Conservation (phyloP, 2,113 vertebrate genomes). For the Plotosus lineatus region DNA sequence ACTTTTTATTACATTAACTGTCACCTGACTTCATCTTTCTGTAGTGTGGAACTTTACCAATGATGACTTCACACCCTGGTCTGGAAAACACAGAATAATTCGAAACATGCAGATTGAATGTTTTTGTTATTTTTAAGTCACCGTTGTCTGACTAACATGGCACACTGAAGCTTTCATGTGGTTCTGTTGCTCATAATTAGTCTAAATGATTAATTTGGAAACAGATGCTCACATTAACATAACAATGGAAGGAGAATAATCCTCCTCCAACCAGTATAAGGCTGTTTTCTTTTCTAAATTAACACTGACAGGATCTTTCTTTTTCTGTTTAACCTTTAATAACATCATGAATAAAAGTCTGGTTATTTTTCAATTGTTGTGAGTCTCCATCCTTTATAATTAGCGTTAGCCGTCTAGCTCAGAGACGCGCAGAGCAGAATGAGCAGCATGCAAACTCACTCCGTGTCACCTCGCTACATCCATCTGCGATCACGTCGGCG, state of each 20-base stretch:
- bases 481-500: not conserved
- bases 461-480: not conserved
- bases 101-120: not conserved
- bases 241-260: not conserved
- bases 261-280: not conserved
- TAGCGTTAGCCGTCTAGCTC: no score
- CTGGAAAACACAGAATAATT: not conserved
- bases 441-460: not conserved
- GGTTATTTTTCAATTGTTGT: no score
- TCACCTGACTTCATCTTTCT: not conserved
- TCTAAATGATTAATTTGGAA: conserved; percentile 1
- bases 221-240: not conserved
- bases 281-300: not conserved
- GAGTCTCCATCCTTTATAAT: no score
- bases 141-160: not conserved
- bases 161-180: not conserved
- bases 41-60: no score
- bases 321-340: not conserved
- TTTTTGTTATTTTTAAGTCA: not conserved
- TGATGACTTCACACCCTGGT: no score
- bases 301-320: not conserved
- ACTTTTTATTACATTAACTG: not conserved
- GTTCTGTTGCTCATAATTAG: not conserved
- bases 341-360: no score
- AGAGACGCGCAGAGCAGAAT: no score